Percentiles rank a stretch among this genome's conserved stretches.
These are phyloP conservation scores for Microctonus brassicae DNA, from an alignment of 2,888 invertebrate genomes.

Conservation along the genomic window DNA sequence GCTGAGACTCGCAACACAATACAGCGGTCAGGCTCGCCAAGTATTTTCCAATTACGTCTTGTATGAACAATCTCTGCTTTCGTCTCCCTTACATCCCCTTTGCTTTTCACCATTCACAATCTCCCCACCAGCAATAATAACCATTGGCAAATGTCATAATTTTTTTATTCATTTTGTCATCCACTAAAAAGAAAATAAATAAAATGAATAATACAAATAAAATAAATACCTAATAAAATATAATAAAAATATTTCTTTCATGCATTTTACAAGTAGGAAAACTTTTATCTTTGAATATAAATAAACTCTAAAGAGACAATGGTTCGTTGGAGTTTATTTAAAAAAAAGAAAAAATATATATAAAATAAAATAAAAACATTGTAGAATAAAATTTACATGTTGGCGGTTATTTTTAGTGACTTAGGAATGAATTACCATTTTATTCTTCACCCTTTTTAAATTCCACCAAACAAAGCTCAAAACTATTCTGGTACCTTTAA, in stretches of 20 bases:
- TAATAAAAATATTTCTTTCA: too few species aligned
- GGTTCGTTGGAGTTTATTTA: background rate
- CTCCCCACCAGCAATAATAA: background rate
- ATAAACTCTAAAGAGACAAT: too few species aligned
- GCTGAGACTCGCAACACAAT: conserved; percentile 22
- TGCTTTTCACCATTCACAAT: background rate
- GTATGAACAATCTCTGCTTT: conserved; percentile 59
- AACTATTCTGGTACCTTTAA: conserved; percentile 6
- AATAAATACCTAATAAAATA: too few species aligned
- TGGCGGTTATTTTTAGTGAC: conserved; percentile 15
- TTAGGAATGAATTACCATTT: conserved; percentile 27
- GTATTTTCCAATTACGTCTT: conserved; percentile 67
- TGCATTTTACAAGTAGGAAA: too few species aligned
- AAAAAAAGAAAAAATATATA: background rate
- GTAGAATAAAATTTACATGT: conserved; percentile 1
- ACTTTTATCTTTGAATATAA: too few species aligned
- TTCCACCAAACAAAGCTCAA: conserved; percentile 21
- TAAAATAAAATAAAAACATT: background rate
- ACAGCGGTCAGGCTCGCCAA: conserved; percentile 59
- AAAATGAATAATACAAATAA: too few species aligned
- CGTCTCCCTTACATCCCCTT: conserved; percentile 44
- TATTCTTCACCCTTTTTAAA: conserved; percentile 36
- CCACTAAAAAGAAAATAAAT: too few species aligned
- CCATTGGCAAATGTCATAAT: background rate
- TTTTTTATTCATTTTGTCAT: too few species aligned